Evolutionary conservation across 1,140 invertebrate species (phyloP).

Genomic region (Aphidius gifuensis): DNA sequence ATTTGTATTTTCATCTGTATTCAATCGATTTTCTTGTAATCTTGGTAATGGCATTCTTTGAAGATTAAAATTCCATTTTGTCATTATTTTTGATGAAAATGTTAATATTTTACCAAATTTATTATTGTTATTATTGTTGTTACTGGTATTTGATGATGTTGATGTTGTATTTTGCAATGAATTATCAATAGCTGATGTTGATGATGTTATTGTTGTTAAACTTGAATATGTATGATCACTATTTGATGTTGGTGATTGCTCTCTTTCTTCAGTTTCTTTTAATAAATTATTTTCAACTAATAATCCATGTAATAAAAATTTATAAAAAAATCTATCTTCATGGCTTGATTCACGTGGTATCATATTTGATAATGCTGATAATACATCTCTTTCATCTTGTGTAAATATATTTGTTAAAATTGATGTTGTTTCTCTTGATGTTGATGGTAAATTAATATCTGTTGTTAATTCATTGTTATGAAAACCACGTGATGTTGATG

Average conservation of each 20-base stretch:
- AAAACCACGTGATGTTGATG: no score
- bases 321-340: slow-evolving; percentile 7
- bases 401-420: no score
- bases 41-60: no score
- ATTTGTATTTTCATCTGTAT: no score
- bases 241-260: slow-evolving; percentile 13
- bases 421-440: no score
- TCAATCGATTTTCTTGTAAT: no score
- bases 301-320: slow-evolving; percentile 7
- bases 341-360: slow-evolving; percentile 18
- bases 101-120: background rate
- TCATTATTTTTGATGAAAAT: background rate
- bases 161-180: slow-evolving; percentile 3
- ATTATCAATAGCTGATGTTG: slow-evolving; percentile 27
- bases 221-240: slow-evolving; percentile 43
- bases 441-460: no score
- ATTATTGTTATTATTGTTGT: background rate
- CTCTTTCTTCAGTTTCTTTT: background rate
- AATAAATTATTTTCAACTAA: no score
- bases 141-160: background rate
- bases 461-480: no score
- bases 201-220: slow-evolving; percentile 32
- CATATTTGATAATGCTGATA: slow-evolving; percentile 6
- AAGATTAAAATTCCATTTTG: slow-evolving; percentile 1
- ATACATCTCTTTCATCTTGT: no score